Percentiles rank a stretch among this genome's conserved stretches.
Conservation (phyloP, 2,113 vertebrate genomes). For the Lates calcarifer region DNA sequence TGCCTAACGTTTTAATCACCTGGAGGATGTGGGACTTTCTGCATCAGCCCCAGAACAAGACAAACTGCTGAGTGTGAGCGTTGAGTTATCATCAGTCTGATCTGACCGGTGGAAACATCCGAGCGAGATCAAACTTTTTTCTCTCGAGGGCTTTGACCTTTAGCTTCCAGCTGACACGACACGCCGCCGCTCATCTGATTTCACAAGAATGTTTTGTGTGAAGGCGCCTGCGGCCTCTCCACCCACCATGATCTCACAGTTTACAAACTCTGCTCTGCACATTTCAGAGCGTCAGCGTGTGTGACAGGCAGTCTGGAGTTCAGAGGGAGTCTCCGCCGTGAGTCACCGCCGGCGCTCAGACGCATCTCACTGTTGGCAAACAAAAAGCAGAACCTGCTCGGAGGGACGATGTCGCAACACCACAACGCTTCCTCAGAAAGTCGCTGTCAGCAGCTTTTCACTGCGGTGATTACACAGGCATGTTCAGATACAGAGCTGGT, state of each 20-base stretch:
- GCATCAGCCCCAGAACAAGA: too few relatives aligned
- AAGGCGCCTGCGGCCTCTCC: background rate
- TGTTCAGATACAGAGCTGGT: background rate
- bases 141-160: background rate
- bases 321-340: slow-evolving; percentile 5
- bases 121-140: background rate
- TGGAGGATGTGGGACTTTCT: background rate
- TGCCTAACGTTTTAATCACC: too few relatives aligned
- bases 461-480: background rate
- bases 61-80: too few relatives aligned
- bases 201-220: background rate
- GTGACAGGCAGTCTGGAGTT: background rate
- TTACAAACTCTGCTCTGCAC: background rate
- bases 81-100: too few relatives aligned
- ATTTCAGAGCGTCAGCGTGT: slow-evolving; percentile 1
- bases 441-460: slow-evolving; percentile 2
- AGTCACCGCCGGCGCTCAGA: slow-evolving; percentile 43
- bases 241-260: slow-evolving; percentile 32
- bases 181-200: background rate
- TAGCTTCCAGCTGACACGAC: slow-evolving; percentile 1
- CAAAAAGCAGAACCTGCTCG: slow-evolving; percentile 34
- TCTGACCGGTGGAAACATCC: background rate
- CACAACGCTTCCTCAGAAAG: slow-evolving; percentile 2
- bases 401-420: slow-evolving; percentile 23
- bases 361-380: slow-evolving; percentile 44